Percentiles rank a stretch among this genome's conserved stretches.
Conservation (phyloP, 2,113 vertebrate genomes). For the Tenebrosternarchus preto region DNA sequence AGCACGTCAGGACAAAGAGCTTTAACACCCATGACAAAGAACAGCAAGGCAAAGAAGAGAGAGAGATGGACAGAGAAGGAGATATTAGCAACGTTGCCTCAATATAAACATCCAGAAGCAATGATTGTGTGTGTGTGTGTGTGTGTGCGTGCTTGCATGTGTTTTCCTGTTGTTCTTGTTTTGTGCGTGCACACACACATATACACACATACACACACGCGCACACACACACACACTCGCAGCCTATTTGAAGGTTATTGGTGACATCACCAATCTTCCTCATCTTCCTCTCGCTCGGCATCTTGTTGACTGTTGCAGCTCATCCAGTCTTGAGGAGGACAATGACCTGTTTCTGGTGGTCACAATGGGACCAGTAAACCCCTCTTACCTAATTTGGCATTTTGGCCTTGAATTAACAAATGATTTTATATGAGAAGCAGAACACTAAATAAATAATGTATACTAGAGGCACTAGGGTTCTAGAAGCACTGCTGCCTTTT, state of each 20-base stretch:
- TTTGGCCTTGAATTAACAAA: background rate
- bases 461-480: no score
- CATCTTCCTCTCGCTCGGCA: no score
- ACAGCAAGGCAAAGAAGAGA: background rate
- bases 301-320: no score
- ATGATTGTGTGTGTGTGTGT: slow-evolving; percentile 4
- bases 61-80: background rate
- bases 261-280: no score
- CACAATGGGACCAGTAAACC: no score
- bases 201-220: background rate
- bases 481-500: no score
- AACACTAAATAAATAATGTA: no score
- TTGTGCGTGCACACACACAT: background rate
- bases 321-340: no score
- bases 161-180: no score
- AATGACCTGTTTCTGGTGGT: no score
- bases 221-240: no score
- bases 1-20: slow-evolving; percentile 69
- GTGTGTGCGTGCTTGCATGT: background rate
- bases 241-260: no score
- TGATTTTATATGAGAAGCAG: background rate
- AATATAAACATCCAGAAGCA: background rate
- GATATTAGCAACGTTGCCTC: background rate
- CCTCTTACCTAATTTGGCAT: background rate
- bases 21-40: slow-evolving; percentile 60